Base-by-base conservation (phyloP, 2,888 invertebrate genomes). In the Artemia sp. region DNA sequence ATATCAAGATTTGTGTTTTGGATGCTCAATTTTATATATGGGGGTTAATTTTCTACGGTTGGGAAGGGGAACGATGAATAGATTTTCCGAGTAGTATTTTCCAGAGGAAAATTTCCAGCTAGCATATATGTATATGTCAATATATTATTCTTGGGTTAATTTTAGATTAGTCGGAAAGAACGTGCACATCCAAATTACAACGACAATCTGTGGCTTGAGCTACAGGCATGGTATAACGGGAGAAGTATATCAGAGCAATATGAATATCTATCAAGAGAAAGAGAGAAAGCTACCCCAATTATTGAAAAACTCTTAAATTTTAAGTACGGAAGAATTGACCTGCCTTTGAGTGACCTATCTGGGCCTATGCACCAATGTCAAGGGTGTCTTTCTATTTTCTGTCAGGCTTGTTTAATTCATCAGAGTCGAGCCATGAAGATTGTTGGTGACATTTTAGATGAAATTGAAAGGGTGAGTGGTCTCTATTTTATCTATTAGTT, bases 191-290 rank as follows among this genome's bases (percentile, higher is more conserved):
- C n/a, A n/a, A 58, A 38, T 6, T 38, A 38, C 38, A 38, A 14
- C 19, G 69, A 69, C 53, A 58, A 67, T 19, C 67, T 93, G 74
- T 94, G 93, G 93, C 79, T 93, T 74, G 92, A 92, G 80, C 80
- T 94, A 72, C 89, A 90, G 78, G 92, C 92, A 0, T 86, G 85
- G 82, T 83, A 88, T 73, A 88, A 89, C 0, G 88, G 88, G 73
- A 82, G 89, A 67, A 84, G 85, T 1, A 82, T 86, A 19, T 83
- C 85, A 69, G 88, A 88, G 75, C 90, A 91, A 78, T 91, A 92
- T 77, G 83, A 84, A 71, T 86, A 84, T 77, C 81, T 92, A 19
- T 88, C 87, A 76, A 80, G 83, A 67, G 88, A 88, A 74, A 82
- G 92, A 64, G 85, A 86, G 75, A 81, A 83, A 70, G 86, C 92